A percentile compares a stretch with the other conserved stretches of the same genome.
phyloP scores from a whole-genome alignment of 2,113 vertebrate genomes.

The Actenoides hombroni region DNA sequence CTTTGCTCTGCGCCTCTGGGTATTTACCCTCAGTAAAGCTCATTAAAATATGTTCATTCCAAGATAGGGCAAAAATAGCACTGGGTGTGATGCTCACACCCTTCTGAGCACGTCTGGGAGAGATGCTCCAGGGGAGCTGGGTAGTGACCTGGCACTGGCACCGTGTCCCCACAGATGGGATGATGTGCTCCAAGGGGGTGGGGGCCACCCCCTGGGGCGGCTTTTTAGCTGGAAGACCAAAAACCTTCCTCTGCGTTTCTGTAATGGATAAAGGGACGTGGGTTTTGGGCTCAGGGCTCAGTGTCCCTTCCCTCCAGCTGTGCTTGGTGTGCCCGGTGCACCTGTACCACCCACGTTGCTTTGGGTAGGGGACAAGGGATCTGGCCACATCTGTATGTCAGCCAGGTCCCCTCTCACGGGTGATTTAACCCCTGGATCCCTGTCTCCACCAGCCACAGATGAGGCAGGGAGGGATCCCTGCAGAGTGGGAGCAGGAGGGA shows the following conservation, averaged over 20 bases:
- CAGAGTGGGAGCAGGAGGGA: background rate
- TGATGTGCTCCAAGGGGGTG: rapidly evolving
- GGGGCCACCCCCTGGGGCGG: background rate
- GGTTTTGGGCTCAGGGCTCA: background rate
- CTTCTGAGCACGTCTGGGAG: rapidly evolving
- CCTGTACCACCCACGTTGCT: rapidly evolving
- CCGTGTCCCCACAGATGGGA: background rate
- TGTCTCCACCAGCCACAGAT: rapidly evolving
- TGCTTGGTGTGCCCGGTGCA: rapidly evolving
- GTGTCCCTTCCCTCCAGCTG: background rate
- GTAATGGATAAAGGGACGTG: rapidly evolving
- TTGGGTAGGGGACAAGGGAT: background rate
- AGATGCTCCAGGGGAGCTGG: rapidly evolving
- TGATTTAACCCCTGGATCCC: background rate
- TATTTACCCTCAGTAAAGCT: background rate
- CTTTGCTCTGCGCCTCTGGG: background rate
- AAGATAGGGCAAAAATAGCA: background rate
- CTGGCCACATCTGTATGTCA: rapidly evolving
- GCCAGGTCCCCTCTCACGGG: background rate
- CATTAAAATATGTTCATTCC: background rate
- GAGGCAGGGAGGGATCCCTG: background rate
- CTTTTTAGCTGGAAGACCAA: background rate
- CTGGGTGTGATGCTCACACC: background rate
- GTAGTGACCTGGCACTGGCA: background rate
- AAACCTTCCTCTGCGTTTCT: background rate